Conservation (phyloP, 2,888 invertebrate genomes). For the Alloscopus bannaensis region DNA sequence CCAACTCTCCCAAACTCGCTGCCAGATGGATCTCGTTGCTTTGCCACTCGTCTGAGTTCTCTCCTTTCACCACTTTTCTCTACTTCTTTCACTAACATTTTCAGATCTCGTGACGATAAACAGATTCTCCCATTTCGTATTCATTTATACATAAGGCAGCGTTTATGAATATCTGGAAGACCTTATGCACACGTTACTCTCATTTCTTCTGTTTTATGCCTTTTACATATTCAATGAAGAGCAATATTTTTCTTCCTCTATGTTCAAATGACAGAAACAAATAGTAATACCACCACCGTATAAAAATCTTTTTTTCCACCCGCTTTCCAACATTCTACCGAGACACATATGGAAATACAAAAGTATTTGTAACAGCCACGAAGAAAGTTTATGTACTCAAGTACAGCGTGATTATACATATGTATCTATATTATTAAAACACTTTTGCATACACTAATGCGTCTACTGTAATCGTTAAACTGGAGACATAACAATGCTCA, state of each 20-base stretch:
- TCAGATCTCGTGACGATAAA: constrained; percentile 17
- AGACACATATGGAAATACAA: not conserved
- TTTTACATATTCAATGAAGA: constrained; percentile 54
- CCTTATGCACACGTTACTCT: constrained; percentile 44
- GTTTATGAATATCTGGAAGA: constrained; percentile 47
- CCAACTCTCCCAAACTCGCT: constrained; percentile 6
- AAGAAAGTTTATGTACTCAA: not conserved
- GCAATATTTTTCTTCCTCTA: constrained; percentile 47
- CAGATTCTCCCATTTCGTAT: constrained; percentile 51
- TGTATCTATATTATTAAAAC: not conserved
- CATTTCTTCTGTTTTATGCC: constrained; percentile 21
- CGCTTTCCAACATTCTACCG: too few relatives aligned
- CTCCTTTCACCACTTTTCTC: not conserved
- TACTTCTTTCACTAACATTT: not conserved
- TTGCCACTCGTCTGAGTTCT: not conserved
- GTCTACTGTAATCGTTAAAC: not conserved
- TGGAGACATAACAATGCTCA: constrained; percentile 15
- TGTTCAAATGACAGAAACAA: constrained; percentile 33
- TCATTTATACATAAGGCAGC: constrained; percentile 59
- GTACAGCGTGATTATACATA: not conserved
- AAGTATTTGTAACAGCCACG: not conserved
- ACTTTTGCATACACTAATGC: not conserved
- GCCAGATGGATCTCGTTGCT: constrained; percentile 48
- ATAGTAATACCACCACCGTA: not conserved
- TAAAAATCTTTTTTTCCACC: constrained; percentile 4